Evolutionary conservation across 2,888 invertebrate genomes (phyloP), one percentile per base, ranked within the genome.

Genomic region (Oligia strigilis): DNA sequence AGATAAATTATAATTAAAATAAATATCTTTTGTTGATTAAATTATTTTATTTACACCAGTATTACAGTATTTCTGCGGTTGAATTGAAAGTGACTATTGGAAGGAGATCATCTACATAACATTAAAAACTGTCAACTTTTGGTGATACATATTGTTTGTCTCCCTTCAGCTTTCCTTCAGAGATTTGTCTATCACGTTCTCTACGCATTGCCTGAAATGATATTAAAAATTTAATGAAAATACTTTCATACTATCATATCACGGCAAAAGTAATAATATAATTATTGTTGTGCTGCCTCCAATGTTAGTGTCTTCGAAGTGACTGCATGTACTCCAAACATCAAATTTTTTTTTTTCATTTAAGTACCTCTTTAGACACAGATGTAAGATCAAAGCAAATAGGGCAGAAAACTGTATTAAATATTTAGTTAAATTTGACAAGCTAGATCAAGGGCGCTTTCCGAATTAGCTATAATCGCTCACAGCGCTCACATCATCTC

Each of bases 121-220:
- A 75, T 87, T 88, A 87, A 93, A 95, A 98, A 90, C 98, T 97
- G 94, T 98, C 98, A 17, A 97, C 90, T 91, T 94, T 96, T 4
- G 98, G 98, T 71, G 96, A 93, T 0, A 97, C 97, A 93, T 97
- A 98, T 86, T 97, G 94, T 1, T 97, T 95, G 81, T 97, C 97
- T 80, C 97, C 97, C 70, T 95, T 97, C 80, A 98, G 96, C 92
- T 98, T 98, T 40, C 98, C 98, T 72, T 95, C 94, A 52, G 95
- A 91, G 85, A 97, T 97, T 93, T 98, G 98, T 82, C 97, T 97
- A 5, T 97, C 93, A 77, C 98, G 97, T 92, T 98, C 98, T 13
- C 88, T 88, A 77, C 97, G 93, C 98, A 98, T 98, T 29, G 97
- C 97, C 94, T 97, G 79, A 8, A 85, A 84, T 4, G 29, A 74